Base-by-base conservation (phyloP, 1,140 invertebrate genomes). In the Copidosoma floridanum region DNA sequence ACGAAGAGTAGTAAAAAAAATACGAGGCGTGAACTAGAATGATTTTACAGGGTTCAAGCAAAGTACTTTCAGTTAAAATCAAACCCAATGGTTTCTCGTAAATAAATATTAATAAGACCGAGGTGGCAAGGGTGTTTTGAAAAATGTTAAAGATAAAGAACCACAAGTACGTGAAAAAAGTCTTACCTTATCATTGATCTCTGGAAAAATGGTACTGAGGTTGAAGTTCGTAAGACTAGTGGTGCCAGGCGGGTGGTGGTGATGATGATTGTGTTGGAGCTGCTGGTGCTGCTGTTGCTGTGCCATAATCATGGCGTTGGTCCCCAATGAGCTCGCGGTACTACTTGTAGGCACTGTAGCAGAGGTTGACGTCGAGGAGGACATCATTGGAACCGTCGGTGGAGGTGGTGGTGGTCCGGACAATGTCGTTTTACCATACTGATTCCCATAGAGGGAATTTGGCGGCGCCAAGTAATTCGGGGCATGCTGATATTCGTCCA, bases 151-250 rank as follows among this genome's bases (percentile, higher is more conserved):
- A 53, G 38, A 63, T 2, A 47, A 7, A 57, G 12, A 18, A 14
- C 3, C 18, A 51, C 54, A 32, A 38, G 56, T 32, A 47, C 44
- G 0, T n/a, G n/a, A n/a, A n/a, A n/a, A n/a, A n/a, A n/a, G n/a
- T n/a, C 56, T 69, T 70, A 86, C 86, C 81, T 86, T 86, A 67
- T 84, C 82, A 71, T 86, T 87, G 55, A 88, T 88, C 69, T 88
- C 86, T 8, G 86, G 86, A 69, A 87, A 87, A 55, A 88, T 88
- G 0, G 86, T 86, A 57, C 85, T 86, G 23, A 87, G 71, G 75
- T 88, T 87, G 65, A 88, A 88, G 62, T 87, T 87, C 0, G 86
- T 86, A 11, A 88, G 75, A 65, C 84, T 84, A 0, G 82, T 85
- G 51, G 82, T 81, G 2, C 76, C 78, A 0, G 77, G 75, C 70